Conservation (phyloP, 2,888 invertebrate species). For the Cephus rjabovi region DNA sequence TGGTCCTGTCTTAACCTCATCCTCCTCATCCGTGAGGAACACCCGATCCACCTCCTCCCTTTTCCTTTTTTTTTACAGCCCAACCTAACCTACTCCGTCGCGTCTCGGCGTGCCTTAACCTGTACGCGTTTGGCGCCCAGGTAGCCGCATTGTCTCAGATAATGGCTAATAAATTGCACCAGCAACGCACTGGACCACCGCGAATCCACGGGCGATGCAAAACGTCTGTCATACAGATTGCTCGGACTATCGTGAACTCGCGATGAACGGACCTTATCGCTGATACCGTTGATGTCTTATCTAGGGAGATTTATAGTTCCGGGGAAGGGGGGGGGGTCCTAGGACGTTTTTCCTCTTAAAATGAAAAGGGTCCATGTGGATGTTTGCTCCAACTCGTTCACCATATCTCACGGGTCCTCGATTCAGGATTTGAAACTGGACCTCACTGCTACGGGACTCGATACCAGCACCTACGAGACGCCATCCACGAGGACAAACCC, state of each 20-base stretch:
- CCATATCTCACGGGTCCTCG: neutral
- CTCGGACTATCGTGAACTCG: neutral
- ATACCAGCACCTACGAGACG: neutral
- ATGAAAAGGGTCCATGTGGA: neutral
- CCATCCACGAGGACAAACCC: constrained; percentile 20
- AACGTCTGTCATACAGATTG: constrained; percentile 41
- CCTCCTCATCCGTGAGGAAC: constrained; percentile 21
- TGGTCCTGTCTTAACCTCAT: constrained; percentile 22
- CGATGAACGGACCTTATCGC: neutral
- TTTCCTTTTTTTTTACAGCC: constrained; percentile 7
- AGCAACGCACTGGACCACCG: constrained; percentile 53
- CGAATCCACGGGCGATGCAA: constrained; percentile 28
- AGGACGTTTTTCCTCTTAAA: neutral
- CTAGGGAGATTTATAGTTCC: neutral
- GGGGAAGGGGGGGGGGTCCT: neutral
- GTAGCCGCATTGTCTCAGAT: constrained; percentile 62
- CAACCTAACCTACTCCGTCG: constrained; percentile 12
- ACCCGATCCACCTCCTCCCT: constrained; percentile 15
- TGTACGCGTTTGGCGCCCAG: constrained; percentile 46
- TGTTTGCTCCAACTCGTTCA: neutral
- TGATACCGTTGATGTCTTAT: neutral
- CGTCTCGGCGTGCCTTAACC: constrained; percentile 5
- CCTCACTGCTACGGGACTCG: neutral
- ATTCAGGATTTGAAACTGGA: neutral
- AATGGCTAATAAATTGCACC: constrained; percentile 62